Conservation (phyloP, 2,797 vertebrate species). For the Brotula barbata region DNA sequence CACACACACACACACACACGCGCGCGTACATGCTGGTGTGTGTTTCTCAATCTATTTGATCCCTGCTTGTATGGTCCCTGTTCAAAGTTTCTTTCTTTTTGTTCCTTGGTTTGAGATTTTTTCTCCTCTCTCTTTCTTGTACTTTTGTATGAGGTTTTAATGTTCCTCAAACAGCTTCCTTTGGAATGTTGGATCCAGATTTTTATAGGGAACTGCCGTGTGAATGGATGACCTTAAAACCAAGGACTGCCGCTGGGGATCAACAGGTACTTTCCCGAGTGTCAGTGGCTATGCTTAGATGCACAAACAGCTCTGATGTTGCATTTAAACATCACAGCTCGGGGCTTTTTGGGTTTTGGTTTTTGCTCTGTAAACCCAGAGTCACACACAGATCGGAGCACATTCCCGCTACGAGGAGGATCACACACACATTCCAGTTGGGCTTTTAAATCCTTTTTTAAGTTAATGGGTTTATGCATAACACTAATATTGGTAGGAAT, state of each 20-base stretch:
- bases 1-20: too few relatives aligned
- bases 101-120: conserved; percentile 44
- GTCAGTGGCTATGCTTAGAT: conserved; percentile 3
- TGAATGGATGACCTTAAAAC: conserved; percentile 33
- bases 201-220: conserved; percentile 60
- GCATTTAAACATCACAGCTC: conserved; percentile 3
- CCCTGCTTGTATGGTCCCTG: conserved; percentile 36
- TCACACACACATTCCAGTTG: background rate
- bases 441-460: background rate
- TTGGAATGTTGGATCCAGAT: conserved; percentile 48
- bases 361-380: conserved; percentile 1
- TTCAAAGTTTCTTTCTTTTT: conserved; percentile 38
- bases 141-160: conserved; percentile 56
- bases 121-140: conserved; percentile 31
- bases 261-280: conserved; percentile 54
- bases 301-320: background rate
- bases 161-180: conserved; percentile 47
- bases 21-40: conserved; percentile 12
- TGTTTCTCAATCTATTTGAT: conserved; percentile 33
- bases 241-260: conserved; percentile 22
- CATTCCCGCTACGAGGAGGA: background rate
- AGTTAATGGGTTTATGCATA: conserved; percentile 2
- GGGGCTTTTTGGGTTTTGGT: conserved; percentile 21
- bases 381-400: background rate
- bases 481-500: conserved; percentile 1